Conservation (phyloP, 2,797 vertebrate genomes). For the Pagetopsis macropterus region DNA sequence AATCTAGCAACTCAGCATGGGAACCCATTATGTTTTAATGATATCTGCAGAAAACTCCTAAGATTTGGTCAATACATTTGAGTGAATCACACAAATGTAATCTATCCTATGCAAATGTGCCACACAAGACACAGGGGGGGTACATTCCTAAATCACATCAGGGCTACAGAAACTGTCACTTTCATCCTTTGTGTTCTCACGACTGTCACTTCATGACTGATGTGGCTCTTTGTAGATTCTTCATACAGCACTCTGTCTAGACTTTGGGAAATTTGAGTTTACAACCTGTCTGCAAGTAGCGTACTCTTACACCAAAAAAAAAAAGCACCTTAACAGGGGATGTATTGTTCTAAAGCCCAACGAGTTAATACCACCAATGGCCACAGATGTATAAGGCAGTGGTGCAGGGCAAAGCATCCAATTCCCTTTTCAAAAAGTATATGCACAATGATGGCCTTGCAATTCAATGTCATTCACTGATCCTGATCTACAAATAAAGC, state of each 20-base stretch:
- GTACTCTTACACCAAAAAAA: constrained; percentile 2
- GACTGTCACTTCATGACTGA: constrained; percentile 14
- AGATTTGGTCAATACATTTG: constrained; percentile 59
- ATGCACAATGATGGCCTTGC: constrained; percentile 2
- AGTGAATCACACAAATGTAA: constrained; percentile 32
- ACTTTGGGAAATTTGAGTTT: not conserved
- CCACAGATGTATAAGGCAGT: not conserved
- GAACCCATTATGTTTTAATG: constrained; percentile 60
- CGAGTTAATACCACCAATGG: not conserved
- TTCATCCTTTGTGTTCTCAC: constrained; percentile 6
- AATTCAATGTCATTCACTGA: not conserved
- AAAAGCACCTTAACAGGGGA: not conserved
- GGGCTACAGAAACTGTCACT: constrained; percentile 4
- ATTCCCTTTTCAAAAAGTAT: not conserved
- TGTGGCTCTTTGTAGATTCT: constrained; percentile 4
- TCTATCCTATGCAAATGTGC: constrained; percentile 43
- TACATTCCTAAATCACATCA: constrained; percentile 12
- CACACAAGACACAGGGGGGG: constrained; percentile 12
- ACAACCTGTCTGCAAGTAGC: not conserved
- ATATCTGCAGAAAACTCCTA: constrained; percentile 49
- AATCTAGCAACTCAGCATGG: constrained; percentile 60
- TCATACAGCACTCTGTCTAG: not conserved
- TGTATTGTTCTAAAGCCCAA: not conserved
- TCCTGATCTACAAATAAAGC: not conserved
- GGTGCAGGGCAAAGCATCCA: not conserved